Conservation (phyloP, 2,888 invertebrate genomes). For the Tuberolachnus salignus region DNA sequence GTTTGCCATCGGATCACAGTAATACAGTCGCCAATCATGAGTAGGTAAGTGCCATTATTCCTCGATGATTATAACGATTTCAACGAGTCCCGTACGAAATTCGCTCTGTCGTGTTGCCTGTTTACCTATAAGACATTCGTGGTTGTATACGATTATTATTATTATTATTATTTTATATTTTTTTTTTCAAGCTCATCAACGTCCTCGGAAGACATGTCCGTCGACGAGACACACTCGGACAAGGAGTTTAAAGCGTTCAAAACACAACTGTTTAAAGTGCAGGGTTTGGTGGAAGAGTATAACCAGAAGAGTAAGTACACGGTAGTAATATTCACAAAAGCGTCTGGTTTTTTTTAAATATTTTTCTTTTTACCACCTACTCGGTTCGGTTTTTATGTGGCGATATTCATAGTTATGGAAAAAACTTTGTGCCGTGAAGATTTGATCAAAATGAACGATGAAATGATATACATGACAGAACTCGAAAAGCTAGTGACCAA, state of each 20-base stretch:
- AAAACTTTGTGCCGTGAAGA: not conserved
- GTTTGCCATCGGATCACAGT: not conserved
- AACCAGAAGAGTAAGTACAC: conserved; percentile 5
- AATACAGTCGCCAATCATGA: too few relatives aligned
- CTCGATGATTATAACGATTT: too few relatives aligned
- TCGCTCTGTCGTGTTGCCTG: too few relatives aligned
- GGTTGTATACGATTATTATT: too few relatives aligned
- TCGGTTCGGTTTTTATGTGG: not conserved
- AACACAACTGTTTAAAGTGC: not conserved
- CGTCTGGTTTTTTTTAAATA: too few relatives aligned
- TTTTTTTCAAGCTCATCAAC: too few relatives aligned
- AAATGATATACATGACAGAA: not conserved
- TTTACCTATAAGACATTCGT: too few relatives aligned
- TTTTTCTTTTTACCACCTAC: too few relatives aligned
- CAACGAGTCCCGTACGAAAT: too few relatives aligned
- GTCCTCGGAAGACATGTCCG: not conserved
- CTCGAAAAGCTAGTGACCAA: not conserved
- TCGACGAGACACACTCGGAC: not conserved
- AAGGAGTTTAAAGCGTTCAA: conserved; percentile 4
- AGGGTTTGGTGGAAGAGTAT: not conserved
- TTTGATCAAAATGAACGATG: not conserved
- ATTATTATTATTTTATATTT: not conserved
- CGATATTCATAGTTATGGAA: conserved; percentile 8
- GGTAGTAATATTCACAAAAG: too few relatives aligned
- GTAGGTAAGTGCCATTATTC: too few relatives aligned